phyloP scores from a whole-genome alignment of 2,113 vertebrate species.

The Odontophorus gujanensis region DNA sequence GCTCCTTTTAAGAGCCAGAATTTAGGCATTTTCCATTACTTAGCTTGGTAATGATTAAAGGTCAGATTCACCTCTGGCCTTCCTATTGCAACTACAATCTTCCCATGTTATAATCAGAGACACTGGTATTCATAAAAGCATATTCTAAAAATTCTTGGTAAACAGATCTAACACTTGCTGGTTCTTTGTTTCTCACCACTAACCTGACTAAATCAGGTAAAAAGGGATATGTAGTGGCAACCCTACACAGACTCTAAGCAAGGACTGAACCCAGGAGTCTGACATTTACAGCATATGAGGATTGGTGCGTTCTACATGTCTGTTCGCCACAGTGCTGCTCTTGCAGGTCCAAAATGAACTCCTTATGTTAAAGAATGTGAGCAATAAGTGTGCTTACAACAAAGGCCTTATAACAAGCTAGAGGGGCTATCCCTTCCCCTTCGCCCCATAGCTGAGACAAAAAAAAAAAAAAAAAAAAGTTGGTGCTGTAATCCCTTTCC shows the following conservation, averaged over 20 bases:
- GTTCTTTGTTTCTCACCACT: neutral
- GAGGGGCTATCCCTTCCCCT: neutral
- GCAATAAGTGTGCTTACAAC: neutral
- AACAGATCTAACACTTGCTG: neutral
- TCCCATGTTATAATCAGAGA: neutral
- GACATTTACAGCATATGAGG: neutral
- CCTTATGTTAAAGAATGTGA: neutral
- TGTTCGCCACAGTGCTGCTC: neutral
- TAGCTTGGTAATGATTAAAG: neutral
- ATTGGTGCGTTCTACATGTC: neutral
- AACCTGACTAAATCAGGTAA: neutral
- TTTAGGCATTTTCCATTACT: neutral
- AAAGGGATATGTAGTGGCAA: neutral
- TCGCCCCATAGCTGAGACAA: neutral
- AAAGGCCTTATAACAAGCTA: neutral
- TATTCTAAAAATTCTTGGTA: neutral
- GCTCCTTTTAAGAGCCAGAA: neutral
- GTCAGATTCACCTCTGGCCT: slow-evolving; percentile 4
- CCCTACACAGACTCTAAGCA: neutral
- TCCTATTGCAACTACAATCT: neutral
- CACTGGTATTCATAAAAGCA: fast-evolving
- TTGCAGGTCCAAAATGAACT: neutral
- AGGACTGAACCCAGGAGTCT: neutral
- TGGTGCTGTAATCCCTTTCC: neutral
- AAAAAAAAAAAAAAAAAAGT: neutral